Conservation (phyloP, 2,113 vertebrate genomes). For the Gallinago jamesoni region DNA sequence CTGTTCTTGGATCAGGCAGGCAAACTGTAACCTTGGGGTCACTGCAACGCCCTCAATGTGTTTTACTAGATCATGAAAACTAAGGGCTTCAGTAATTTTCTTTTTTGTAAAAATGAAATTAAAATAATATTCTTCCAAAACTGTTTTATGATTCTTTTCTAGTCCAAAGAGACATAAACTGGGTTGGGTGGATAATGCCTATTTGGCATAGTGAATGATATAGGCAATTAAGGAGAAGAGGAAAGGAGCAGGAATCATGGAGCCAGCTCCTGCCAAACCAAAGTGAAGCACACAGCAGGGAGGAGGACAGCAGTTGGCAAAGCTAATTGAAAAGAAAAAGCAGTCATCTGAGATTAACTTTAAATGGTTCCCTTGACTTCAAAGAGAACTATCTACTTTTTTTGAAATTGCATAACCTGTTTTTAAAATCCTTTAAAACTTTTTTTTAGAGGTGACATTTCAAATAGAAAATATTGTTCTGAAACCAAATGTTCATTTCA, state of each 20-base stretch:
- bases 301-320: neutral
- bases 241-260: neutral
- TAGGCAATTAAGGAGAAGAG: neutral
- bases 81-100: neutral
- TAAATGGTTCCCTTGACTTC: neutral
- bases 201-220: neutral
- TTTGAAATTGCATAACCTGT: neutral
- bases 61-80: neutral
- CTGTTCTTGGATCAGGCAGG: neutral
- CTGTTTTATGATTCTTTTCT: neutral
- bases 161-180: neutral
- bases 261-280: neutral
- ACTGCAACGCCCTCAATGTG: neutral
- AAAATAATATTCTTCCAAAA: neutral
- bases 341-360: neutral
- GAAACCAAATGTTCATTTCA: neutral
- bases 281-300: neutral
- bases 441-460: neutral
- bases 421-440: neutral
- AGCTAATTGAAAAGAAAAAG: neutral
- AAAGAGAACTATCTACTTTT: neutral
- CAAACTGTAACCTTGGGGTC: neutral
- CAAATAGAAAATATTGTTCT: neutral
- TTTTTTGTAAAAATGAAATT: neutral
- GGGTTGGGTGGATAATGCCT: neutral